Evolutionary conservation across 1,140 invertebrate species (phyloP), one percentile per base, ranked within the genome.

Genomic region (Bombus affinis): DNA sequence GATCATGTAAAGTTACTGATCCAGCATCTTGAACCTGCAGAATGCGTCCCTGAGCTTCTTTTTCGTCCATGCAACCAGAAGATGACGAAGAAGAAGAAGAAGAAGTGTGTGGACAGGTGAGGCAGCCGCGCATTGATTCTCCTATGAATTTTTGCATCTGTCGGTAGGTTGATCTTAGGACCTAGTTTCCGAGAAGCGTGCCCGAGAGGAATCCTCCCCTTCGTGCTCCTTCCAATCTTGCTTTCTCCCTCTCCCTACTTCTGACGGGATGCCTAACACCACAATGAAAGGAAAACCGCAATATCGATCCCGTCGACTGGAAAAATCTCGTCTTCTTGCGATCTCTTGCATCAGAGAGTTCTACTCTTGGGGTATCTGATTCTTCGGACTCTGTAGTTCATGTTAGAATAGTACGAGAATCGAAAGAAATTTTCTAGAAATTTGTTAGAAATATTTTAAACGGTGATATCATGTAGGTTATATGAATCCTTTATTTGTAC

Each of bases 61-160:
- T 66, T 73, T 78, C 44, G 42, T 78, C 37, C 66, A 86, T 86
- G 72, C 81, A 73, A 86, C 66, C 62, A 71, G 77, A 22, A 62
- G 35, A 80, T 77, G 66, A 83, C 89, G 91, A 86, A n/a, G 77
- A 85, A 80, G 87, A 86, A 80, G 87, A 86, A 71, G 87, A 89
- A 90, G 89, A 93, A 92, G 91, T 94, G 92, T 93, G 91, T 92
- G 90, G 94, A 95, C 94, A 95, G 94, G 94, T 95, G 94, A 91
- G 91, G 88, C 82, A 72, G 77, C 83, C 73, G 35, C 35, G 85
- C 88, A 92, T 93, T 92, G 93, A 94, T 94, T 94, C 91, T 86
- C 82, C 84, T 88, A 90, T 75, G 86, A 91, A 94, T 92, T 95
- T 95, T 94, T 94, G 94, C 94, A 95, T 95, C 94, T 95, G 94